These are phyloP conservation scores for Melopsittacus undulatus DNA, from an alignment of 2,797 vertebrate genomes.

Conservation along the genomic window DNA sequence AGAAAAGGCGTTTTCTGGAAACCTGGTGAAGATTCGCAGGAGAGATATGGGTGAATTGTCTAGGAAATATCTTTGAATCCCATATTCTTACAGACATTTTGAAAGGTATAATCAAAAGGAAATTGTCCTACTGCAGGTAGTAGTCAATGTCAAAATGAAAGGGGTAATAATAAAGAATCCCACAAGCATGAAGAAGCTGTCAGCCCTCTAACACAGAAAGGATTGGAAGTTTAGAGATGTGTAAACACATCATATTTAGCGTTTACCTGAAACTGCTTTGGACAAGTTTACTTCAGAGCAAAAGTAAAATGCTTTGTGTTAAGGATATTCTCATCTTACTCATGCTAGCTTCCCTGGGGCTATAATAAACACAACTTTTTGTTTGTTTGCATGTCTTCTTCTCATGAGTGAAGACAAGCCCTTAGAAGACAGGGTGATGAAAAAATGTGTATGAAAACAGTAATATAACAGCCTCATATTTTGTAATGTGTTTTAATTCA, in stretches of 20 bases:
- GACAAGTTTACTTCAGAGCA: background rate
- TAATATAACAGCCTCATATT: background rate
- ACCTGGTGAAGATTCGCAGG: background rate
- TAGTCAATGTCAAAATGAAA: constrained; percentile 8
- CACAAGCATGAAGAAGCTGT: background rate
- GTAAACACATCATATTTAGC: background rate
- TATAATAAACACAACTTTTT: background rate
- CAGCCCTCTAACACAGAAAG: background rate
- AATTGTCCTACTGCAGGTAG: background rate
- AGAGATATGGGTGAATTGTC: background rate
- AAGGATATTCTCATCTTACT: background rate
- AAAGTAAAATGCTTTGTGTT: background rate
- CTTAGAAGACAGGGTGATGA: background rate
- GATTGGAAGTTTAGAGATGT: background rate
- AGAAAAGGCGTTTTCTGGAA: background rate
- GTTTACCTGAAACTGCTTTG: background rate
- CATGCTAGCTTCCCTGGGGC: background rate
- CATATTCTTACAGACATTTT: background rate
- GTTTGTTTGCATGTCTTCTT: background rate
- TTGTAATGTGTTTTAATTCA: constrained; percentile 39
- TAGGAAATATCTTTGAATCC: background rate
- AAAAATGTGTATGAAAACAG: constrained; percentile 5
- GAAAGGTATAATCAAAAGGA: constrained; percentile 46
- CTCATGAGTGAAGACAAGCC: background rate
- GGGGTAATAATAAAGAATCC: background rate